Evolutionary conservation across 2,797 vertebrate genomes (phyloP).

Genomic region (Brachyrhaphis roseni): DNA sequence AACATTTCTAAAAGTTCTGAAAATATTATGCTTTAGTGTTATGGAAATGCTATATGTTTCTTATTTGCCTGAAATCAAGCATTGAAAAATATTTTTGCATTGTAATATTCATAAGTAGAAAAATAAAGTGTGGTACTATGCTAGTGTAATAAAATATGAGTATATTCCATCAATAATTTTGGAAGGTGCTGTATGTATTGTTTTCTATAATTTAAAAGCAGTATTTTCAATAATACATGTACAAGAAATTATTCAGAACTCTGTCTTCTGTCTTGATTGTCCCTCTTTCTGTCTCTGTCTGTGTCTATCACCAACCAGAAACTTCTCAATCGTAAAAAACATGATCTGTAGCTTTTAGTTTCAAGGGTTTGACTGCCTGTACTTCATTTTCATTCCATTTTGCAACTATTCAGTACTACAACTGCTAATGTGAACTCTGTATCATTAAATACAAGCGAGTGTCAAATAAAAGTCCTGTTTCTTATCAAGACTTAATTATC

Average conservation of each 20-base stretch:
- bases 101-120: background rate
- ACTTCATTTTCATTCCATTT: constrained; percentile 13
- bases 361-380: constrained; percentile 5
- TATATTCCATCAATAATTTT: background rate
- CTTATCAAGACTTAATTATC: constrained; percentile 29
- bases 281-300: constrained; percentile 20
- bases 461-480: constrained; percentile 24
- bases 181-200: background rate
- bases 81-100: background rate
- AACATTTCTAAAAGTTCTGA: background rate
- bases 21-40: background rate
- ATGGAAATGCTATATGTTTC: background rate
- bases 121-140: background rate
- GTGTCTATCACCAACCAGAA: background rate
- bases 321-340: constrained; percentile 13
- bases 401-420: constrained; percentile 1
- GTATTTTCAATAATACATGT: background rate
- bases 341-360: constrained; percentile 8
- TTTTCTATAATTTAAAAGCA: background rate
- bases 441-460: constrained; percentile 22
- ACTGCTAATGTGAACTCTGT: constrained; percentile 13
- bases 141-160: background rate
- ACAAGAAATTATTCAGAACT: constrained; percentile 5
- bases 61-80: background rate
- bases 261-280: background rate